A percentile compares a stretch with the other conserved stretches of the same genome.
phyloP scores from a whole-genome alignment of 2,113 vertebrate species.

The Podarcis cretensis region DNA sequence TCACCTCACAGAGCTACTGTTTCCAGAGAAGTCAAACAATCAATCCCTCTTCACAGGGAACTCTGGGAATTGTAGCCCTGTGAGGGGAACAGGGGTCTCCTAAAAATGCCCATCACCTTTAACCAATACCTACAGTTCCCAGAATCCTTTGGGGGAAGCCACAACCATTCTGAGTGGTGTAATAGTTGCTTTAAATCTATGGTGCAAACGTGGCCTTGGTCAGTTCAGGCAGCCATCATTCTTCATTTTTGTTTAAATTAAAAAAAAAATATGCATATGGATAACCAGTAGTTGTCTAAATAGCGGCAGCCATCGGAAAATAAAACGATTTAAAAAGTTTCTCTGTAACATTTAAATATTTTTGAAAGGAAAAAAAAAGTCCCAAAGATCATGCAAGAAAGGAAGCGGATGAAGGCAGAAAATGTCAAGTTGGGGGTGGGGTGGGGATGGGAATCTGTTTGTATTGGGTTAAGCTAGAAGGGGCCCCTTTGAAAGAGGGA shows the following conservation, averaged over 20 bases:
- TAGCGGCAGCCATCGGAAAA: conserved; percentile 33
- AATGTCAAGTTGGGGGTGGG: conserved; percentile 32
- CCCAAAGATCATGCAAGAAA: conserved; percentile 84
- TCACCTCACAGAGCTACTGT: no score
- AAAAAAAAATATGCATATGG: neutral
- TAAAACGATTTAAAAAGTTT: conserved; percentile 4
- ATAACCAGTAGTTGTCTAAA: conserved; percentile 31
- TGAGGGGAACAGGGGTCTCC: no score
- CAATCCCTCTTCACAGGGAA: no score
- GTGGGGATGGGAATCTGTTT: neutral
- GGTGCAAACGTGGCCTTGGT: conserved; percentile 15
- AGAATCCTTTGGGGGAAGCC: no score
- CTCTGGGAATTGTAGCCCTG: no score
- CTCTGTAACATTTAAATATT: conserved; percentile 25
- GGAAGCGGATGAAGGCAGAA: conserved; percentile 76
- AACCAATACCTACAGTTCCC: no score
- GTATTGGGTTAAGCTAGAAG: conserved; percentile 5
- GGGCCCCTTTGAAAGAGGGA: conserved; percentile 49
- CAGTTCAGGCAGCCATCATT: conserved; percentile 74
- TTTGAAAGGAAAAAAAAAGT: conserved; percentile 62
- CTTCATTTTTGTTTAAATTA: conserved; percentile 10
- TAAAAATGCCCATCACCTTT: no score
- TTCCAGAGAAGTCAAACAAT: no score
- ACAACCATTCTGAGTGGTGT: no score
- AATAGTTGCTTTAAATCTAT: neutral